phyloP scores from a whole-genome alignment of 1,140 invertebrate genomes.

The Drosophila sulfurigaster region DNA sequence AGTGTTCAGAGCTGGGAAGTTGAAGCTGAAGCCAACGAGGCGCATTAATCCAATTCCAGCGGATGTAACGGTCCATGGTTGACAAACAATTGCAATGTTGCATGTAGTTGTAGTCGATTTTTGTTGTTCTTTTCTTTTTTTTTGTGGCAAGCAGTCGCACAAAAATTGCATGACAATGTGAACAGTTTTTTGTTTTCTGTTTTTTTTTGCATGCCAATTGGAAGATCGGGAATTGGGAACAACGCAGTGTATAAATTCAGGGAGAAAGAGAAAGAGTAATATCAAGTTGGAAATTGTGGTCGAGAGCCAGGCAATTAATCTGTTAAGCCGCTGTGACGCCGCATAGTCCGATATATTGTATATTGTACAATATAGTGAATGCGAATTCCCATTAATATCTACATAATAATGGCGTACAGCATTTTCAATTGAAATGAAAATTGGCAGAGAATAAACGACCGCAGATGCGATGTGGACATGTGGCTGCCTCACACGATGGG shows the following conservation, averaged over 20 bases:
- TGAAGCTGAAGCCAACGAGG: constrained; percentile 40
- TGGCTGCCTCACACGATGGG: constrained; percentile 36
- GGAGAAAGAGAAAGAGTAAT: neutral
- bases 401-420: constrained; percentile 34
- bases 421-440: constrained; percentile 42
- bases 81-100: constrained; percentile 80
- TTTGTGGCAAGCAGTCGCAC: constrained; percentile 13
- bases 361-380: constrained; percentile 1
- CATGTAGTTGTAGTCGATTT: constrained; percentile 40
- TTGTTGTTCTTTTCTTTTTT: neutral
- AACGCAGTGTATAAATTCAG: constrained; percentile 16
- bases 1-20: constrained; percentile 3
- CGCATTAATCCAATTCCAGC: constrained; percentile 79
- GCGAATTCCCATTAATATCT: constrained; percentile 13
- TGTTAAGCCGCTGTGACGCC: constrained; percentile 78
- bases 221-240: constrained; percentile 25
- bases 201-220: constrained; percentile 41
- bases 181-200: neutral
- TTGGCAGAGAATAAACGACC: constrained; percentile 49
- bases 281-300: constrained; percentile 27
- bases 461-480: constrained; percentile 35
- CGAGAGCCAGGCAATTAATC: constrained; percentile 64
- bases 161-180: constrained; percentile 48
- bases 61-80: constrained; percentile 83
- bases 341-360: constrained; percentile 2